A percentile compares a stretch with the other conserved stretches of the same genome.
phyloP scores from a whole-genome alignment of 2,113 vertebrate species.

The Archocentrus centrarchus region DNA sequence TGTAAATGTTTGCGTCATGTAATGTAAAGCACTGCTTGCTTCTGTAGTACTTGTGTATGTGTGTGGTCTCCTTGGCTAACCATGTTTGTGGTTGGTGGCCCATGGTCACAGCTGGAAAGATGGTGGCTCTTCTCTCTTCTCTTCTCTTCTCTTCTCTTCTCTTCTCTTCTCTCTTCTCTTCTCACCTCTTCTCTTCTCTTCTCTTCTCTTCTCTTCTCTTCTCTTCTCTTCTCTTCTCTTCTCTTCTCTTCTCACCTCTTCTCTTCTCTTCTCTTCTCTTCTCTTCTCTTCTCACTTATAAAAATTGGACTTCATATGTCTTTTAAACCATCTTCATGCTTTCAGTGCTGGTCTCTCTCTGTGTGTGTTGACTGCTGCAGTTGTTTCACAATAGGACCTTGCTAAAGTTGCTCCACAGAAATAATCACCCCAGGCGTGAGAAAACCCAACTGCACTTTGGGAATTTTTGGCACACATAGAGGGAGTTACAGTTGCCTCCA shows the following conservation, averaged over 20 bases:
- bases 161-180: neutral
- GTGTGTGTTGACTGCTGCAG: slow-evolving; percentile 26
- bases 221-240: neutral
- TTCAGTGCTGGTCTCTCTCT: neutral
- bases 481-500: slow-evolving; percentile 28
- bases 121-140: neutral
- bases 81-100: slow-evolving; percentile 55
- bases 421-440: slow-evolving; percentile 43
- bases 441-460: slow-evolving; percentile 47
- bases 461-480: slow-evolving; percentile 45
- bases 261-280: neutral
- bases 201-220: neutral
- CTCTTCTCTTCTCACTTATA: too few species aligned
- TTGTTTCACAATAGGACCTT: slow-evolving; percentile 55
- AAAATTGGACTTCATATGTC: too few species aligned
- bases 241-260: too few species aligned
- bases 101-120: slow-evolving; percentile 30
- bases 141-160: neutral
- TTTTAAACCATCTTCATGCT: neutral
- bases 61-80: slow-evolving; percentile 65
- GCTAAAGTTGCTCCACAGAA: slow-evolving; percentile 49
- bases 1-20: slow-evolving; percentile 4
- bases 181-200: neutral
- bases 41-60: slow-evolving; percentile 31
- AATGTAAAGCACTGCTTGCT: slow-evolving; percentile 22